phyloP scores from a whole-genome alignment of 2,888 invertebrate genomes.

The Perizoma flavofasciatum region DNA sequence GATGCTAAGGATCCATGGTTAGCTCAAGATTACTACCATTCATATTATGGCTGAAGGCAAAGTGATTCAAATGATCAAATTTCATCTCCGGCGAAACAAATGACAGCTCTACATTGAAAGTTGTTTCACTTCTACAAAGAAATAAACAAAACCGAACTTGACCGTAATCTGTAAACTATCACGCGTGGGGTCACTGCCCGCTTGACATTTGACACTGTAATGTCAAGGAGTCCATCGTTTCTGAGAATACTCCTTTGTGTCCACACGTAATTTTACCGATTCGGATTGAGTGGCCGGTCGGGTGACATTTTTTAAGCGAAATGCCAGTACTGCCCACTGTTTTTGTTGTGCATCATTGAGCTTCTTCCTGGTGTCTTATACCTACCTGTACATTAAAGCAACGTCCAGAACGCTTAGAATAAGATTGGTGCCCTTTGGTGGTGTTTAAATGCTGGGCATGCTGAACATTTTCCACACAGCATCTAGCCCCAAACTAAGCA shows the following conservation, averaged over 20 bases:
- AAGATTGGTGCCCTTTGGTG: too few relatives aligned
- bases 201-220: constrained; percentile 82
- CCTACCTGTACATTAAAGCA: too few relatives aligned
- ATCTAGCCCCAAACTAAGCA: too few relatives aligned
- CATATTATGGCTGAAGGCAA: too few relatives aligned
- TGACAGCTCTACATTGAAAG: constrained; percentile 20
- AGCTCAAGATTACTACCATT: too few relatives aligned
- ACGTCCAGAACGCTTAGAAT: too few relatives aligned
- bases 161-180: constrained; percentile 60
- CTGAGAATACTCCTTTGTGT: constrained; percentile 48
- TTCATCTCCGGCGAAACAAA: constrained; percentile 10
- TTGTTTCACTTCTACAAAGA: constrained; percentile 32
- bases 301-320: constrained; percentile 44
- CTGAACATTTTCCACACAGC: too few relatives aligned
- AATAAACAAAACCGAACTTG: constrained; percentile 43
- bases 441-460: too few relatives aligned
- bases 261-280: constrained; percentile 45
- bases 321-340: constrained; percentile 38
- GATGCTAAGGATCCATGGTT: too few relatives aligned
- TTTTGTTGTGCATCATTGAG: constrained; percentile 5
- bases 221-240: constrained; percentile 72
- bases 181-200: constrained; percentile 67
- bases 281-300: constrained; percentile 37
- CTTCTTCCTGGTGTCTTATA: background rate
- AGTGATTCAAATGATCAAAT: background rate